A percentile compares a stretch with the other conserved stretches of the same genome.
Evolutionary conservation across 35 echinoderm and acorn worm genomes (phyloP).

Genomic region (Heliocidaris tuberculata): DNA sequence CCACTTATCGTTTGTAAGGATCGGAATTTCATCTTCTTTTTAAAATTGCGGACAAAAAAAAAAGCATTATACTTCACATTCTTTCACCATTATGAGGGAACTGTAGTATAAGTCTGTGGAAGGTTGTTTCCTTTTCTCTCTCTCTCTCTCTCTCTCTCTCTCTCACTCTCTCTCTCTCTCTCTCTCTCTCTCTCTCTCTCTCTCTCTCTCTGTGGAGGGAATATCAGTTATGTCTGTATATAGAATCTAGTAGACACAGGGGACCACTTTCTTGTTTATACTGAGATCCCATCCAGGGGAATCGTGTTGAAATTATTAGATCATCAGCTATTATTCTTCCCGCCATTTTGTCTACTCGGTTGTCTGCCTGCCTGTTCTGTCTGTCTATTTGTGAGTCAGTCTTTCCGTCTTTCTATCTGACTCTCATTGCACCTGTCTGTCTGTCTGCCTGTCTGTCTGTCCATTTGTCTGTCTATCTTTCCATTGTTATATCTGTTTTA

Average conservation of each 20-base stretch:
- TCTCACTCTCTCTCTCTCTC: background rate
- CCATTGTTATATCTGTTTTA: too few relatives aligned
- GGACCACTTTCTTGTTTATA: too few relatives aligned
- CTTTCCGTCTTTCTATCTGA: too few relatives aligned
- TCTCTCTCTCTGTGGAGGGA: background rate
- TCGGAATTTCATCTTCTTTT: background rate
- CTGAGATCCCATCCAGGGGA: background rate
- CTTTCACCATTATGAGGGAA: background rate
- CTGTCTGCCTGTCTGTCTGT: too few relatives aligned
- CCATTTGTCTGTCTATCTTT: too few relatives aligned
- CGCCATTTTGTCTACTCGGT: background rate
- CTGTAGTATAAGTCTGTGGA: background rate
- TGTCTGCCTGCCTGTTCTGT: background rate
- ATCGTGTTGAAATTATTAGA: background rate
- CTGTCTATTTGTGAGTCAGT: too few relatives aligned
- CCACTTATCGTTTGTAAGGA: background rate
- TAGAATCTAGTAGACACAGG: too few relatives aligned
- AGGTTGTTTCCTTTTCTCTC: background rate
- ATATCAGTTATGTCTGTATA: too few relatives aligned
- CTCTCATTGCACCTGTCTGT: too few relatives aligned
- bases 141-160: background rate
- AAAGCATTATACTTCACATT: background rate
- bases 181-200: background rate
- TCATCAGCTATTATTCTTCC: background rate
- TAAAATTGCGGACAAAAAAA: background rate